A percentile compares a stretch with the other conserved stretches of the same genome.
Conservation (phyloP, 2,888 invertebrate species). For the Syrphus vitripennis region DNA sequence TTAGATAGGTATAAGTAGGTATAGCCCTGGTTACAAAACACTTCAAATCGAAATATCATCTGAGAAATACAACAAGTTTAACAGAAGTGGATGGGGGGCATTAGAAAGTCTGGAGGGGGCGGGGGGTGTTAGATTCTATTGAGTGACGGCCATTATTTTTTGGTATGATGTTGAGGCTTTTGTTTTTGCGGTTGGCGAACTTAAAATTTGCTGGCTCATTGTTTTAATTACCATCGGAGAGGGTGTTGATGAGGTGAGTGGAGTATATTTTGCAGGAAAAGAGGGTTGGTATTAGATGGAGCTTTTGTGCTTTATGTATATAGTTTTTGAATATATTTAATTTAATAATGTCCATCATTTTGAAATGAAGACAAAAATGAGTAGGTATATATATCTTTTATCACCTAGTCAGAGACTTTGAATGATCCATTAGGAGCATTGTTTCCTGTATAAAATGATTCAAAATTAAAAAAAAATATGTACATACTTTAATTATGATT, state of each 20-base stretch:
- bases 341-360: constrained; percentile 42
- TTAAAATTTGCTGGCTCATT: constrained; percentile 69
- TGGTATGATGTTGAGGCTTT: neutral
- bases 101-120: neutral
- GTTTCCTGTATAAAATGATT: too few species aligned
- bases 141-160: constrained; percentile 11
- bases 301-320: neutral
- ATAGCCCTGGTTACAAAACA: constrained; percentile 57
- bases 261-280: neutral
- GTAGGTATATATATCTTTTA: neutral
- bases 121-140: constrained; percentile 5
- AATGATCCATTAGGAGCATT: neutral
- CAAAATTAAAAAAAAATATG: too few species aligned
- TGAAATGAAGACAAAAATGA: neutral
- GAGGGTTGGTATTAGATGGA: neutral
- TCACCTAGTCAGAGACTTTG: neutral
- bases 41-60: constrained; percentile 71
- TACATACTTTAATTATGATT: too few species aligned
- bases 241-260: constrained; percentile 14
- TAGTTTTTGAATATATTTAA: constrained; percentile 57
- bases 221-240: constrained; percentile 60
- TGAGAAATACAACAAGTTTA: constrained; percentile 34
- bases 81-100: neutral
- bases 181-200: constrained; percentile 55
- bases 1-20: neutral